Percentiles rank a stretch among this genome's conserved stretches.
These are phyloP conservation scores for Mungos mungo DNA, from an alignment of 2,113 vertebrate species.

Conservation along the genomic window DNA sequence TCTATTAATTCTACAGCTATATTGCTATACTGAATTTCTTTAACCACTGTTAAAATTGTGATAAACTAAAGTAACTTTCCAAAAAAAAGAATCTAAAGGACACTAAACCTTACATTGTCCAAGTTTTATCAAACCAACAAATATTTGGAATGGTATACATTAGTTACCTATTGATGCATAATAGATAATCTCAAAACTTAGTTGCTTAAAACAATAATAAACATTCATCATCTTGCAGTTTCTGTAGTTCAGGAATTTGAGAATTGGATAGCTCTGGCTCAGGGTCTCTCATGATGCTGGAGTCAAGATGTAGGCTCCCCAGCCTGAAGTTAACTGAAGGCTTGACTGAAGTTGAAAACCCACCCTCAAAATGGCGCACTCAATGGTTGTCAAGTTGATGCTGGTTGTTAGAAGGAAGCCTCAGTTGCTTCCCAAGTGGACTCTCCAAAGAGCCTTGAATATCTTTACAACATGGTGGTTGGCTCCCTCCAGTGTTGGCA, in stretches of 20 bases:
- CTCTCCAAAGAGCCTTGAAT: neutral
- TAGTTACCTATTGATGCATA: neutral
- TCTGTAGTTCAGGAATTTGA: neutral
- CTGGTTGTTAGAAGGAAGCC: neutral
- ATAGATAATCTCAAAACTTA: slow-evolving; percentile 23
- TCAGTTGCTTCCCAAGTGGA: neutral
- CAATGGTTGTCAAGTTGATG: neutral
- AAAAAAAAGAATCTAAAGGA: neutral
- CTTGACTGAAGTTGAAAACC: neutral
- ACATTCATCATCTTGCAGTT: slow-evolving; percentile 23
- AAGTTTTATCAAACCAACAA: neutral
- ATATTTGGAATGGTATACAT: neutral
- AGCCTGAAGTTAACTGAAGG: neutral
- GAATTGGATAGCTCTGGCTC: neutral
- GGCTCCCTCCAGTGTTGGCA: neutral
- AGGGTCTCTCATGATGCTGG: neutral
- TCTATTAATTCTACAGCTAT: neutral
- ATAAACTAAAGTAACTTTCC: neutral
- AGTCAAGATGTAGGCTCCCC: neutral
- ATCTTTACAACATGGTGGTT: neutral
- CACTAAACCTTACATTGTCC: neutral
- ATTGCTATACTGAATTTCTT: slow-evolving; percentile 1
- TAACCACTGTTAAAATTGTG: slow-evolving; percentile 11
- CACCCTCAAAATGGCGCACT: neutral
- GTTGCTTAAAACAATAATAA: neutral